Conservation (phyloP, 2,113 vertebrate genomes). For the Tenrec ecaudatus region DNA sequence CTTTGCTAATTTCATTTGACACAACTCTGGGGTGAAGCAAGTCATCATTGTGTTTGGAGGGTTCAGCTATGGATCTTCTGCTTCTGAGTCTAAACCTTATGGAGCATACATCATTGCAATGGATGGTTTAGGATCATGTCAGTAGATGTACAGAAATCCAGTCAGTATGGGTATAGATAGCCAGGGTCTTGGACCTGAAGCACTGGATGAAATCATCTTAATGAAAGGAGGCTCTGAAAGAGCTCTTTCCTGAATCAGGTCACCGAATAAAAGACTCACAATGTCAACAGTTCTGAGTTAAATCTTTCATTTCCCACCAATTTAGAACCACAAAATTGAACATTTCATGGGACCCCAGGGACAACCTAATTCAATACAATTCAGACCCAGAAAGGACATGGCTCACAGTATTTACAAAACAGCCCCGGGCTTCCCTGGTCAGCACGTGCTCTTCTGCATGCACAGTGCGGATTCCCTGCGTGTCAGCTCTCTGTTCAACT, state of each 20-base stretch:
- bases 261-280: background rate
- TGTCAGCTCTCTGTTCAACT: background rate
- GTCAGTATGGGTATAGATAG: background rate
- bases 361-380: background rate
- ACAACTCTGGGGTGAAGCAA: slow-evolving; percentile 49
- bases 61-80: background rate
- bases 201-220: background rate
- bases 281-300: background rate
- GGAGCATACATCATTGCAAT: background rate
- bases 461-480: background rate
- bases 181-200: background rate
- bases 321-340: background rate
- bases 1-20: slow-evolving; percentile 51
- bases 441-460: background rate
- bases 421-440: background rate
- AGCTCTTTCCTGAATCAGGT: background rate
- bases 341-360: background rate
- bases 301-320: background rate
- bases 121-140: background rate
- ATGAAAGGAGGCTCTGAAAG: background rate
- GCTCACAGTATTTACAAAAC: background rate
- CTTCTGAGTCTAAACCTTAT: background rate
- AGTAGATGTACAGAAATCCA: background rate
- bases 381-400: background rate
- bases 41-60: background rate